Percentiles rank a stretch among this genome's conserved stretches.
These are phyloP conservation scores for Phrynosoma blainvillii DNA, from an alignment of 2,113 vertebrate genomes.

Conservation along the genomic window DNA sequence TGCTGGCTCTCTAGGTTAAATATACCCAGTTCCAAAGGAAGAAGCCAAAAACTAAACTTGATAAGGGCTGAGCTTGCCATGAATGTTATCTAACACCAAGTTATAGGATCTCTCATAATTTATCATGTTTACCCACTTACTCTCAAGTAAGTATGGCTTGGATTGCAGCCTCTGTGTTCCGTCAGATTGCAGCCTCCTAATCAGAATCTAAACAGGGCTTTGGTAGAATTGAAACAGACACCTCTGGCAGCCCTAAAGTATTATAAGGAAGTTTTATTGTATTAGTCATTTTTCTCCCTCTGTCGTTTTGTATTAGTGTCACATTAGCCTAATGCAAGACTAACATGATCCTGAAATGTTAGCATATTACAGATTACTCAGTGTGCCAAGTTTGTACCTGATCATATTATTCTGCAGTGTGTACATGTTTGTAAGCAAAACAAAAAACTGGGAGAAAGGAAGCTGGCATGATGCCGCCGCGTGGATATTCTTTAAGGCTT, in stretches of 20 bases:
- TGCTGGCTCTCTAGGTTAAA: too few relatives aligned
- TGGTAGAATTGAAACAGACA: conserved; percentile 78
- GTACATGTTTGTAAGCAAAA: conserved; percentile 46
- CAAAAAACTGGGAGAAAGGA: neutral
- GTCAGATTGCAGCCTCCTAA: neutral
- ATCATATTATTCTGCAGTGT: conserved; percentile 67
- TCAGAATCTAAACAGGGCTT: conserved; percentile 60
- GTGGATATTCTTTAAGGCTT: neutral
- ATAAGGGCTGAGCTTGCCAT: too few relatives aligned
- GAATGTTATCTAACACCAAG: too few relatives aligned
- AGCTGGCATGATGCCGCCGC: rapidly evolving
- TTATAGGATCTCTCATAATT: too few relatives aligned
- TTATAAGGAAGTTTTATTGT: conserved; percentile 76
- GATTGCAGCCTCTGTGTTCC: neutral
- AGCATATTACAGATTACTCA: conserved; percentile 80
- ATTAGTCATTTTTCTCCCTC: conserved; percentile 74
- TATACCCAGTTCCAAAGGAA: too few relatives aligned
- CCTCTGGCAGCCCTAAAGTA: conserved; percentile 70
- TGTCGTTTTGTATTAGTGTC: conserved; percentile 79
- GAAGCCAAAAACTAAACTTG: too few relatives aligned
- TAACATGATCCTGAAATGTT: conserved; percentile 78
- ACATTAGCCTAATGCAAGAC: conserved; percentile 79
- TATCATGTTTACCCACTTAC: neutral
- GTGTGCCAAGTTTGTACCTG: conserved; percentile 75
- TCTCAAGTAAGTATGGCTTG: neutral